Evolutionary conservation across 1,140 invertebrate species (phyloP), one percentile per base, ranked within the genome.

Genomic region (Colletes latitarsis): DNA sequence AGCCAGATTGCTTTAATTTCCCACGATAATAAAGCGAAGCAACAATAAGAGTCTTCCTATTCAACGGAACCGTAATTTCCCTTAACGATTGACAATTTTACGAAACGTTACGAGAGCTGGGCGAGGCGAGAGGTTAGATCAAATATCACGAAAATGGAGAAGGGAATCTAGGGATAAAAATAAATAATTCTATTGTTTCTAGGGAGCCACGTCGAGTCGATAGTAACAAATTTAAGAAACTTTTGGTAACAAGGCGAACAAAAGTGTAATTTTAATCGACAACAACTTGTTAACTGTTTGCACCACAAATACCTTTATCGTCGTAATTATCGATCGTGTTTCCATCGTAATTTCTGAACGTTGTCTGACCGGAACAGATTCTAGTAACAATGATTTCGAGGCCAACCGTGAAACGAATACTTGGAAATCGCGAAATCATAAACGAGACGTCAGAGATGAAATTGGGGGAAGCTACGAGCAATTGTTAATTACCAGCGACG

Each of bases 311-410:
- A 43, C 4, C 43, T 57, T 21, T 75, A 72, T 81, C 71, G 43
- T 12, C 12, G 60, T 30, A 62, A 85, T 81, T 76, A 83, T 81
- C 68, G 82, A 71, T 53, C 60, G 74, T 39, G 57, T 63, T 72
- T 30, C 68, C 19, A 30, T 14, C 19, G 41, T n/a, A 60, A 78
- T 71, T 71, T 71, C 15, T 30, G 57, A 53, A 30, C n/a, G 12
- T 14, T n/a, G 49, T 49, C 4, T 14, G 14, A 6, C 8, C 14
- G 17, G 12, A n/a, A 41, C 57, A 62, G n/a, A 19, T 49, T 30
- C 53, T 62, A 30, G 12, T 30, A 6, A 52, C 52, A 62, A 72
- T 63, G 62, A 72, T 72, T 43, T 53, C 43, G 41, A 43, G 39
- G 14, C 4, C 43, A n/a, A 49, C 43, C 6, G 4, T 14, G 17